phyloP scores from a whole-genome alignment of 2,888 invertebrate species.

The Asteroscopus sphinx region DNA sequence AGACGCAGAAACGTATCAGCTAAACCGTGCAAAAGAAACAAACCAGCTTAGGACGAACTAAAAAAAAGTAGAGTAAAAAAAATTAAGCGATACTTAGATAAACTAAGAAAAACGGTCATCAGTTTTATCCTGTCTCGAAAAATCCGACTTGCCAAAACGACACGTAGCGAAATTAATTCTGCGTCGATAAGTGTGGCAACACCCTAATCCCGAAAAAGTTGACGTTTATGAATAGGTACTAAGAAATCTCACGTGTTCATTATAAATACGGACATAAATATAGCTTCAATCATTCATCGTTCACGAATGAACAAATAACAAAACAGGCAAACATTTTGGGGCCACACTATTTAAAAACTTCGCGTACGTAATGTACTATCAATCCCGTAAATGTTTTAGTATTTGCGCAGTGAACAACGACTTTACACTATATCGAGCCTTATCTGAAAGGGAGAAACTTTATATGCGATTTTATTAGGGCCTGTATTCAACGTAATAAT shows the following conservation, averaged over 20 bases:
- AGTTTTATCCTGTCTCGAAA: no score
- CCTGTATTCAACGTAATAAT: no score
- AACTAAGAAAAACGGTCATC: no score
- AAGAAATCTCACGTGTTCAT: conserved; percentile 40
- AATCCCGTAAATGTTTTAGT: conserved; percentile 8
- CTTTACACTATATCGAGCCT: background rate
- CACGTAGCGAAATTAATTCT: background rate
- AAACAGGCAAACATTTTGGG: conserved; percentile 39
- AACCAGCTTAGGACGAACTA: no score
- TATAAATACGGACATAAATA: conserved; percentile 33
- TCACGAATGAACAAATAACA: conserved; percentile 27
- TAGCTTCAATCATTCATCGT: conserved; percentile 27
- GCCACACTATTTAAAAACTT: conserved; percentile 37
- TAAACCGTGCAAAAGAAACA: no score
- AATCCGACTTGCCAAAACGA: no score
- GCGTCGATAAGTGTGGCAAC: conserved; percentile 2
- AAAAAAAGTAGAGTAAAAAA: no score
- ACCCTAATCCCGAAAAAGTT: conserved; percentile 5
- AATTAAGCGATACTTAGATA: no score
- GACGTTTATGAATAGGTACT: conserved; percentile 39
- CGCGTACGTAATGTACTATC: conserved; percentile 5
- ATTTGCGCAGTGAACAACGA: conserved; percentile 1
- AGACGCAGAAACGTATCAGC: no score
- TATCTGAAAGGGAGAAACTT: no score
- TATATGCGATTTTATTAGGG: no score